Evolutionary conservation across 2,888 invertebrate species (phyloP).

Genomic region (Lacanobia wlatinum): DNA sequence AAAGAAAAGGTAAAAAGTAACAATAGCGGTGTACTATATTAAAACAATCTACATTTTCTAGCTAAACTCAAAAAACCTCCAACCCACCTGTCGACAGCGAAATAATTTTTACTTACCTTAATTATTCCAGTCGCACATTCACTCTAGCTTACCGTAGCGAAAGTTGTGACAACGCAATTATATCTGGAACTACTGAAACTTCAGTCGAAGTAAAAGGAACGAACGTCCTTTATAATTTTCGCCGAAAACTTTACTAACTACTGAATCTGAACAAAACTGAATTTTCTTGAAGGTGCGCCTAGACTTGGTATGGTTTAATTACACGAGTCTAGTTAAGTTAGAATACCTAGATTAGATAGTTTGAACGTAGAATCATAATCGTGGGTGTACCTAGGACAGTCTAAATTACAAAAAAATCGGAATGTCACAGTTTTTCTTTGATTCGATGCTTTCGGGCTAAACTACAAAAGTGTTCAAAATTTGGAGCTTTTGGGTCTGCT

Average conservation of each 20-base stretch:
- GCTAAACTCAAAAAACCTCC: background rate
- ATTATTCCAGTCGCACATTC: background rate
- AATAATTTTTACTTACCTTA: background rate
- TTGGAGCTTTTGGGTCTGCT: too few species aligned
- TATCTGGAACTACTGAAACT: constrained; percentile 34
- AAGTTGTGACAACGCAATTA: constrained; percentile 40
- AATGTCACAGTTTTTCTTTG: too few species aligned
- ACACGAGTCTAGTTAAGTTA: background rate
- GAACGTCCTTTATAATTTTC: constrained; percentile 36
- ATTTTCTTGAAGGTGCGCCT: constrained; percentile 2
- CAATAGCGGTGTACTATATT: too few species aligned
- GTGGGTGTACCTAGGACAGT: background rate
- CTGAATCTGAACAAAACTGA: constrained; percentile 26
- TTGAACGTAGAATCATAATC: background rate
- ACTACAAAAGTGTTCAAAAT: too few species aligned
- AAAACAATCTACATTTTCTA: too few species aligned
- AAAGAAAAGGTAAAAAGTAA: too few species aligned
- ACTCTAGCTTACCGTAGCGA: background rate
- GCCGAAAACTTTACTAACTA: constrained; percentile 24
- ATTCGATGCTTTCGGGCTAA: too few species aligned
- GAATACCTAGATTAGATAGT: background rate
- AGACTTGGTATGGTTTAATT: constrained; percentile 5
- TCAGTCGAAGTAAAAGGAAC: constrained; percentile 12
- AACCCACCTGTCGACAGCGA: background rate
- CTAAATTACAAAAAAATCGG: too few species aligned